Evolutionary conservation across 1,140 invertebrate species (phyloP).

Genomic region (Archegozetes longisetosus): DNA sequence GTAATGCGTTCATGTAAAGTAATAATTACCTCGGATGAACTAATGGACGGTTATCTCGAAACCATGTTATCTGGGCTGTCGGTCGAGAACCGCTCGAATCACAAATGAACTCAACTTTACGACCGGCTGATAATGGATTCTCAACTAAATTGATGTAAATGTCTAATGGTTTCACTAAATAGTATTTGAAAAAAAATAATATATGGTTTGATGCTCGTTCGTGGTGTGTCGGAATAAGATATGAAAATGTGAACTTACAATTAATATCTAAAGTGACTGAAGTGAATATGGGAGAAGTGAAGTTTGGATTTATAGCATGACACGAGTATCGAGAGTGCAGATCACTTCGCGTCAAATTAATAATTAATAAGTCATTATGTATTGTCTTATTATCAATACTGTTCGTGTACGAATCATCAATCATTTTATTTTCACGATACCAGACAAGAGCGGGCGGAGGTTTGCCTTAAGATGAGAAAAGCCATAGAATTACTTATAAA

Average conservation of each 20-base stretch:
- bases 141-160: slow-evolving; percentile 18
- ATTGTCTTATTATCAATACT: background rate
- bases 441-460: slow-evolving; percentile 80
- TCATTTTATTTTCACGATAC: slow-evolving; percentile 40
- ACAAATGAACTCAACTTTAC: slow-evolving; percentile 20
- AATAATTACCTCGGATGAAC: slow-evolving; percentile 9
- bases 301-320: slow-evolving; percentile 2
- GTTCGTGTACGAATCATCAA: slow-evolving; percentile 20
- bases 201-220: background rate
- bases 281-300: background rate
- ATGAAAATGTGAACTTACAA: slow-evolving; percentile 1
- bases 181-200: background rate
- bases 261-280: slow-evolving; percentile 6
- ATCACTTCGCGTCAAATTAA: slow-evolving; percentile 1
- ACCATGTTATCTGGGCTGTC: slow-evolving; percentile 22
- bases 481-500: too few relatives aligned
- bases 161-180: slow-evolving; percentile 20
- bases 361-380: slow-evolving; percentile 1
- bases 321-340: slow-evolving; percentile 5
- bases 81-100: slow-evolving; percentile 21
- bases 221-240: background rate
- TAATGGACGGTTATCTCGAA: slow-evolving; percentile 19
- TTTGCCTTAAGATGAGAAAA: slow-evolving; percentile 70
- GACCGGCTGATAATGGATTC: slow-evolving; percentile 18
- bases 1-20: too few relatives aligned